phyloP scores from a whole-genome alignment of 2,797 vertebrate genomes.

The Spondyliosoma cantharus region DNA sequence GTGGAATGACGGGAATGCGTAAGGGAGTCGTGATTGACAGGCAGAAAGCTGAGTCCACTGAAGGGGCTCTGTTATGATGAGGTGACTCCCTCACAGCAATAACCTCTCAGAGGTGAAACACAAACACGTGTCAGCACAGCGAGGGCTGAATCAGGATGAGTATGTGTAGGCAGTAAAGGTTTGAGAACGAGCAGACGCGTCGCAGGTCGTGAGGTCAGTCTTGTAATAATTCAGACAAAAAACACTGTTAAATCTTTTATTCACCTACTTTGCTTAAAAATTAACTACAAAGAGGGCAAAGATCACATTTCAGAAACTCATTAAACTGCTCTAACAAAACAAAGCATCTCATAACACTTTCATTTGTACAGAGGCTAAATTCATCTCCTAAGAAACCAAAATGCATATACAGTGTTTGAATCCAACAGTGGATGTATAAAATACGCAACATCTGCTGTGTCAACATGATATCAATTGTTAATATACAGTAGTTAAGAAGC shows the following conservation, averaged over 20 bases:
- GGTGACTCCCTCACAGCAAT: conserved; percentile 75
- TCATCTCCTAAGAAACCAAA: conserved; percentile 45
- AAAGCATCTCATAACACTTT: conserved; percentile 26
- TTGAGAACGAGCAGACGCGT: not conserved
- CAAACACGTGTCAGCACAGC: conserved; percentile 77
- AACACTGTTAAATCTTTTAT: conserved; percentile 66
- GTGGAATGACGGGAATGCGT: conserved; percentile 78
- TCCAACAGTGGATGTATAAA: conserved; percentile 32
- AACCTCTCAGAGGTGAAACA: conserved; percentile 60
- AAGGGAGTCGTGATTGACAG: conserved; percentile 64
- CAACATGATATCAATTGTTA: conserved; percentile 47
- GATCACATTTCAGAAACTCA: conserved; percentile 40
- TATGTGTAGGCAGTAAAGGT: conserved; percentile 28
- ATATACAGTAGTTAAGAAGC: conserved; percentile 49
- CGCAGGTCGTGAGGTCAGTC: not conserved
- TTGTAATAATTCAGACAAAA: conserved; percentile 48
- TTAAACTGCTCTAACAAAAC: conserved; percentile 39
- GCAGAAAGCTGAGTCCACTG: conserved; percentile 32
- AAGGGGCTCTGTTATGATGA: conserved; percentile 61
- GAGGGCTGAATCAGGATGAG: conserved; percentile 58
- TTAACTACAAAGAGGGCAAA: conserved; percentile 43
- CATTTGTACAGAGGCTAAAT: conserved; percentile 52
- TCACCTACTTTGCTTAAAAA: conserved; percentile 57
- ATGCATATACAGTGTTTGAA: conserved; percentile 50
- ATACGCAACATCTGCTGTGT: conserved; percentile 46